Evolutionary conservation across 2,797 vertebrate species (phyloP).

Genomic region (Pteronotus mesoamericanus): DNA sequence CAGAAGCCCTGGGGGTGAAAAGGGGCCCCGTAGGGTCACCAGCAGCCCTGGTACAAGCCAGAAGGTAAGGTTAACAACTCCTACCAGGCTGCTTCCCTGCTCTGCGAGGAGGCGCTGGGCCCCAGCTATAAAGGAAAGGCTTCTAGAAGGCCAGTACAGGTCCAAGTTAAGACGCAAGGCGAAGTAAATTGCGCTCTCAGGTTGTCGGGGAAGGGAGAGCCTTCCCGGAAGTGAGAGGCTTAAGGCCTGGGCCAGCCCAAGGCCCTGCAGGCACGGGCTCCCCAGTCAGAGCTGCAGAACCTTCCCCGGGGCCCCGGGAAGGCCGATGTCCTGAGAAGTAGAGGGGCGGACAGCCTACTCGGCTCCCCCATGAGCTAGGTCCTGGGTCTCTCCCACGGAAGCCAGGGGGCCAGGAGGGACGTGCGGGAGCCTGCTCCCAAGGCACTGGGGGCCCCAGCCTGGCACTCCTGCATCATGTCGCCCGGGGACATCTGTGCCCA

Average conservation of each 20-base stretch:
- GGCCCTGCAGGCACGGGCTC: background rate
- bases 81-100: background rate
- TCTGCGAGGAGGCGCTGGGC: background rate
- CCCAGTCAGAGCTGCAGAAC: background rate
- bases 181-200: background rate
- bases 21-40: background rate
- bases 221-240: background rate
- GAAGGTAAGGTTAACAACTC: background rate
- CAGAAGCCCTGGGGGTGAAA: background rate
- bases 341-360: background rate
- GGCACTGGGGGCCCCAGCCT: slow-evolving; percentile 39
- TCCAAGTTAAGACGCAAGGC: background rate
- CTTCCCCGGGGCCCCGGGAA: background rate
- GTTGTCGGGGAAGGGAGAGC: background rate
- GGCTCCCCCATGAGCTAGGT: background rate
- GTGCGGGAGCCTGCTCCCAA: background rate
- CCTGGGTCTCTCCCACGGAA: background rate
- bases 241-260: background rate
- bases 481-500: slow-evolving; percentile 71
- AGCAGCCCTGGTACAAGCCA: background rate
- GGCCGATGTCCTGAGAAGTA: background rate
- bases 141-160: background rate
- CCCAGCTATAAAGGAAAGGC: background rate
- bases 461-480: slow-evolving; percentile 3
- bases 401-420: background rate